These are phyloP conservation scores for Donacobius atricapilla DNA, from an alignment of 2,113 vertebrate genomes.

Conservation along the genomic window DNA sequence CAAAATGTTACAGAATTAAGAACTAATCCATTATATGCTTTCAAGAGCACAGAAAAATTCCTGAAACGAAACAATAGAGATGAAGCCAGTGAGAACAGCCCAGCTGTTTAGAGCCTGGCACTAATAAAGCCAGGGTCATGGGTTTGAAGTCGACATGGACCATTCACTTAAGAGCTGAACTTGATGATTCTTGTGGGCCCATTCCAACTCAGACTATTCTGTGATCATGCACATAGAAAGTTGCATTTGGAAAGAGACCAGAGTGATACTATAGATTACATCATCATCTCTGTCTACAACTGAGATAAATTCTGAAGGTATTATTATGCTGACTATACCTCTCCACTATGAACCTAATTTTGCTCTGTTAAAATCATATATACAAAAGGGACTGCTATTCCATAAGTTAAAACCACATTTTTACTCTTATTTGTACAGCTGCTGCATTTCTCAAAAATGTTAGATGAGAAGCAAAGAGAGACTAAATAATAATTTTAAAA, in stretches of 20 bases:
- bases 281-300: not conserved
- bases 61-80: not conserved
- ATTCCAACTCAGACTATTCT: not conserved
- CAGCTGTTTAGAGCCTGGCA: not conserved
- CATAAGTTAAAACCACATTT: not conserved
- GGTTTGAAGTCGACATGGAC: not conserved
- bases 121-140: rapidly evolving
- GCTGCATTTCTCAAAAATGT: not conserved
- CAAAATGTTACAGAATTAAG: not conserved
- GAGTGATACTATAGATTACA: not conserved
- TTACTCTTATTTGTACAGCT: not conserved
- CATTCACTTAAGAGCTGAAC: not conserved
- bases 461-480: not conserved
- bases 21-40: not conserved
- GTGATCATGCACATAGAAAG: not conserved
- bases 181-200: not conserved
- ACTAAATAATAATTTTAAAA: not conserved
- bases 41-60: not conserved
- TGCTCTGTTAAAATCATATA: not conserved
- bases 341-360: not conserved
- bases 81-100: not conserved
- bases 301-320: not conserved
- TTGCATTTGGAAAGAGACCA: not conserved
- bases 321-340: not conserved
- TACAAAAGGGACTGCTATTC: not conserved